These are phyloP conservation scores for Tragelaphus imberbis DNA, from an alignment of 2,113 vertebrate genomes.

Conservation along the genomic window DNA sequence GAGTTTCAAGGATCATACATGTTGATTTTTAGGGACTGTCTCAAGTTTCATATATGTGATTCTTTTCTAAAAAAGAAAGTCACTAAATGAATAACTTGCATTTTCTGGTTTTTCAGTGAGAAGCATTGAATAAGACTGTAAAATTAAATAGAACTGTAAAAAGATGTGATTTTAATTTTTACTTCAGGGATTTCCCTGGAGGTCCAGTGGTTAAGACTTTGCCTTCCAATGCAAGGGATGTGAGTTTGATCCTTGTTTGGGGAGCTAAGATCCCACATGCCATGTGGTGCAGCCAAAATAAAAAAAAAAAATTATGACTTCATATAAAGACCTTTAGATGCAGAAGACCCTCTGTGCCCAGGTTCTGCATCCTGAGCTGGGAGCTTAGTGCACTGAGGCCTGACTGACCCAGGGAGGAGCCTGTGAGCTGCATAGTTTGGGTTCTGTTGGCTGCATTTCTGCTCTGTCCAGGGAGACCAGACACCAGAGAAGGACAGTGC, in stretches of 20 bases:
- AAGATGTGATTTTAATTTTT: background rate
- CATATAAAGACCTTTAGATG: background rate
- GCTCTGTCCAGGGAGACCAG: background rate
- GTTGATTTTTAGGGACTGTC: background rate
- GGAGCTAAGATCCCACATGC: background rate
- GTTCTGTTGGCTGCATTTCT: background rate
- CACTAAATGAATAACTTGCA: background rate
- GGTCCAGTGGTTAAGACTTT: background rate
- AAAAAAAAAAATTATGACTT: background rate
- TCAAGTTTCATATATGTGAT: background rate
- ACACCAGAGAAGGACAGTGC: slow-evolving; percentile 1
- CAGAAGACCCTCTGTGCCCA: background rate
- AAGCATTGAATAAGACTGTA: background rate
- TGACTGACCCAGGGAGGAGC: background rate
- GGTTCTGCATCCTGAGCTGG: background rate
- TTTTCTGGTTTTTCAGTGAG: background rate
- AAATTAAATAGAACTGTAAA: background rate
- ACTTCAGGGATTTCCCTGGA: background rate
- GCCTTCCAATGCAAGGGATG: background rate
- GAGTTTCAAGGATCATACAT: background rate
- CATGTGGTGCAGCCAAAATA: background rate
- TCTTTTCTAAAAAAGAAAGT: background rate
- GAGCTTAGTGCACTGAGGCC: background rate
- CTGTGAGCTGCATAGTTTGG: background rate
- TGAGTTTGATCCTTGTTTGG: background rate